These are phyloP conservation scores for Heliconius erato DNA, from an alignment of 2,888 invertebrate species.

Conservation along the genomic window DNA sequence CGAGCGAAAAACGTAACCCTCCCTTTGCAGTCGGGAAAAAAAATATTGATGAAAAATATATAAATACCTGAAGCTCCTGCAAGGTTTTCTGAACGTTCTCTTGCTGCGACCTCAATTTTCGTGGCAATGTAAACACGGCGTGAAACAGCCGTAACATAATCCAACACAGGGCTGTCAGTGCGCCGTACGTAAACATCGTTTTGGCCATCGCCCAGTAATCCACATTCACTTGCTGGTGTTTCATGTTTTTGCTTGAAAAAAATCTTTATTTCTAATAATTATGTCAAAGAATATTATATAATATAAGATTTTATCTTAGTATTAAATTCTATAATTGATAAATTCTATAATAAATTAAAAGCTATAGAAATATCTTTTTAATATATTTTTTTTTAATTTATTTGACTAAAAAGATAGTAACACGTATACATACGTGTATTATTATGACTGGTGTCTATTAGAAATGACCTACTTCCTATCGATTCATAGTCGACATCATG, in stretches of 20 bases:
- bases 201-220: conserved; percentile 89
- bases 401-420: neutral
- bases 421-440: conserved; percentile 48
- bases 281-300: neutral
- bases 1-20: too few species aligned
- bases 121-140: conserved; percentile 88
- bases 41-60: neutral
- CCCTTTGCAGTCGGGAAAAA: too few species aligned
- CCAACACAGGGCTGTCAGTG: conserved; percentile 87
- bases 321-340: too few species aligned
- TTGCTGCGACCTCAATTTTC: conserved; percentile 85
- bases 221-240: conserved; percentile 88
- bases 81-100: conserved; percentile 81
- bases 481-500: conserved; percentile 64
- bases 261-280: neutral
- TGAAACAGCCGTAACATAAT: conserved; percentile 88
- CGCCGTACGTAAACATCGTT: conserved; percentile 87
- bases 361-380: neutral
- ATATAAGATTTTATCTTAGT: neutral
- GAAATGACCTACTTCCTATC: conserved; percentile 74
- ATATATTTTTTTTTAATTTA: neutral
- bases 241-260: conserved; percentile 76
- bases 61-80: conserved; percentile 78
- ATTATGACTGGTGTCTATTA: conserved; percentile 55
- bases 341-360: neutral